Evolutionary conservation across 2,888 invertebrate genomes (phyloP), one percentile per base, ranked within the genome.

Genomic region (Drosophila infuscata): DNA sequence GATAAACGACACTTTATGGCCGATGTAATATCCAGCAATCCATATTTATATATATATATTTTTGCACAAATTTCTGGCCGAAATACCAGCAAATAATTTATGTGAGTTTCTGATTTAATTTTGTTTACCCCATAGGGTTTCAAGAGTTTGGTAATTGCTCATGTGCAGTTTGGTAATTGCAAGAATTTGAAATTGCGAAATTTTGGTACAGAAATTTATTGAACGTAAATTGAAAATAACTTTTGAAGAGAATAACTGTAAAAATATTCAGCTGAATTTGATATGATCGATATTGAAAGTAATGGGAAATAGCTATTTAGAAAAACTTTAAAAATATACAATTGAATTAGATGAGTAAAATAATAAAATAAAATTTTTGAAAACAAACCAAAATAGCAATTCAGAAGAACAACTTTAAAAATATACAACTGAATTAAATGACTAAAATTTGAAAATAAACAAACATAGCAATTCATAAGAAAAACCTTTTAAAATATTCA

Each of bases 1-100:
- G 81, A 81, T 81, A 81, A 81, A 68, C 65, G 38, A 56, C 67
- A 81, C 62, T 81, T 81, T 81, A 81, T 64, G 73, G 53, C 30
- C 66, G 38, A 38, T 65, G 67, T 75, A 70, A 78, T 52, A 53
- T 36, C 52, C 41, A 9, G 12, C 77, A 49, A 62, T 70, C 52
- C 58, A 67, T 60, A 67, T 79, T 73, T 61, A 41, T 67, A 51
- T 54, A 51, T 54, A 41, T 67, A 51, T 54, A n/a, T 48, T 11
- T 33, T 35, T 68, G 17, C 58, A 41, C 51, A 56, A 58, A 59
- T 71, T 25, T 25, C 25, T 71, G 71, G 67, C 54, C 63, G 46
- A 76, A 76, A 77, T 59, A 41, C 15, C 32, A 32, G 7, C 30
- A 15, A 38, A 32, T 36, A 35, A 49, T 69, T 54, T 51, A 46